These are phyloP conservation scores for Coenobita brevimanus DNA, from an alignment of 1,140 invertebrate genomes.

Conservation along the genomic window DNA sequence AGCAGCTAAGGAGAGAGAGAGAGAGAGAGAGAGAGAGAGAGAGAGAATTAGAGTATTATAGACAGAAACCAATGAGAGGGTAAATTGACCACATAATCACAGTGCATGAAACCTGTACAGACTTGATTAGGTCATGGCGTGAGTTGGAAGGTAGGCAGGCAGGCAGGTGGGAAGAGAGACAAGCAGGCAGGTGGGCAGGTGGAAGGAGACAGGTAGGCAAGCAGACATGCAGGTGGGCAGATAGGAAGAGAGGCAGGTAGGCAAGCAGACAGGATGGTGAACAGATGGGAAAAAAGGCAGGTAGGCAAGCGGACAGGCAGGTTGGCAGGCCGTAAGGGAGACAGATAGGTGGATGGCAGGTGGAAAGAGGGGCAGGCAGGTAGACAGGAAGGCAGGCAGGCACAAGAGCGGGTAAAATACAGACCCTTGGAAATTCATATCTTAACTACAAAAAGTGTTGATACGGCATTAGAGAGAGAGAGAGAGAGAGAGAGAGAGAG, in stretches of 20 bases:
- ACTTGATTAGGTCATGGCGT: too few species aligned
- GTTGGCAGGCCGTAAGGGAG: not conserved
- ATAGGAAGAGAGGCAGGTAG: not conserved
- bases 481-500: conserved; percentile 6
- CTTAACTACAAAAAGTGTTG: not conserved
- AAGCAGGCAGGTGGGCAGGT: too few species aligned
- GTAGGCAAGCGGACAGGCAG: not conserved
- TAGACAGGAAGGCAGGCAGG: too few species aligned
- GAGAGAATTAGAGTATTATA: too few species aligned
- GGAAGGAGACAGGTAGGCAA: not conserved
- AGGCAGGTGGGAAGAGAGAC: too few species aligned
- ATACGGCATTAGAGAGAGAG: too few species aligned
- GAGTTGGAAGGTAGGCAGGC: too few species aligned
- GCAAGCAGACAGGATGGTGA: not conserved
- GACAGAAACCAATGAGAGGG: too few species aligned
- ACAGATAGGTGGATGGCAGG: not conserved
- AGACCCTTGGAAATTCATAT: not conserved
- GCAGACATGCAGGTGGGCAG: not conserved
- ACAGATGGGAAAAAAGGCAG: not conserved
- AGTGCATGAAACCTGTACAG: too few species aligned
- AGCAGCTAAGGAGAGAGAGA: too few species aligned
- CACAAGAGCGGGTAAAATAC: not conserved
- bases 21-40: too few species aligned
- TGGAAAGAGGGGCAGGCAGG: not conserved
- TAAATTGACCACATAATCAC: too few species aligned